Evolutionary conservation across 2,797 vertebrate species (phyloP).

Genomic region (Enteromius paludinosus): DNA sequence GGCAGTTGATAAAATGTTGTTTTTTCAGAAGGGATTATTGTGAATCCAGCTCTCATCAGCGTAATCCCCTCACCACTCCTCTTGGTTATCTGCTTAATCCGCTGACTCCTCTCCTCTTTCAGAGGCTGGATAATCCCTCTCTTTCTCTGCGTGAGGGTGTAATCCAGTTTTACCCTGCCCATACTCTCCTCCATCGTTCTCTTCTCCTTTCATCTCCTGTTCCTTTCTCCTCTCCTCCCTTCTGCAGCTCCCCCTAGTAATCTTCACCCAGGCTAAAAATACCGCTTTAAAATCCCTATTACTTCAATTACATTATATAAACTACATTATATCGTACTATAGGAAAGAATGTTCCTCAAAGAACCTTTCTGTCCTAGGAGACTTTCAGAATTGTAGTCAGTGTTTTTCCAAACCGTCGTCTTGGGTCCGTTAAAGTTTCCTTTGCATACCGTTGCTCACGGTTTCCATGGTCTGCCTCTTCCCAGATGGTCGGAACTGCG

Average conservation of each 20-base stretch:
- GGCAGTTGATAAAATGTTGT: slow-evolving; percentile 65
- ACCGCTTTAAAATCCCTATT: slow-evolving; percentile 19
- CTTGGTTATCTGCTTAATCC: slow-evolving; percentile 77
- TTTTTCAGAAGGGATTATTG: slow-evolving; percentile 80
- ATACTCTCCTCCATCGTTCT: slow-evolving; percentile 54
- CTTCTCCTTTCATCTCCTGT: slow-evolving; percentile 62
- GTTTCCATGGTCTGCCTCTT: slow-evolving; percentile 31
- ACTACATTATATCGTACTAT: slow-evolving; percentile 46
- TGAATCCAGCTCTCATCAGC: slow-evolving; percentile 74
- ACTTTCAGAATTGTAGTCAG: slow-evolving; percentile 14
- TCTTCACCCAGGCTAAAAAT: slow-evolving; percentile 22
- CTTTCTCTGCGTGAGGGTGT: slow-evolving; percentile 66
- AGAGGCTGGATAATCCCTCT: slow-evolving; percentile 76
- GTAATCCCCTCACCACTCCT: slow-evolving; percentile 79
- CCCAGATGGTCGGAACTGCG: slow-evolving; percentile 53
- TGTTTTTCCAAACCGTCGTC: slow-evolving; percentile 13
- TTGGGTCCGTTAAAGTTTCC: slow-evolving; percentile 3
- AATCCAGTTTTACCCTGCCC: slow-evolving; percentile 74
- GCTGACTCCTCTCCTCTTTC: slow-evolving; percentile 75
- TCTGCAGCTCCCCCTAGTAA: slow-evolving; percentile 18
- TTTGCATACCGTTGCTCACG: slow-evolving; percentile 28
- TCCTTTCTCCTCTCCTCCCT: slow-evolving; percentile 40
- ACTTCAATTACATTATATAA: slow-evolving; percentile 39
- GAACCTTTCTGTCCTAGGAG: slow-evolving; percentile 2
- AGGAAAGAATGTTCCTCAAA: not conserved